A percentile compares a stretch with the other conserved stretches of the same genome.
These are phyloP conservation scores for Steromphala cineraria DNA, from an alignment of 2,888 invertebrate species.

Conservation along the genomic window DNA sequence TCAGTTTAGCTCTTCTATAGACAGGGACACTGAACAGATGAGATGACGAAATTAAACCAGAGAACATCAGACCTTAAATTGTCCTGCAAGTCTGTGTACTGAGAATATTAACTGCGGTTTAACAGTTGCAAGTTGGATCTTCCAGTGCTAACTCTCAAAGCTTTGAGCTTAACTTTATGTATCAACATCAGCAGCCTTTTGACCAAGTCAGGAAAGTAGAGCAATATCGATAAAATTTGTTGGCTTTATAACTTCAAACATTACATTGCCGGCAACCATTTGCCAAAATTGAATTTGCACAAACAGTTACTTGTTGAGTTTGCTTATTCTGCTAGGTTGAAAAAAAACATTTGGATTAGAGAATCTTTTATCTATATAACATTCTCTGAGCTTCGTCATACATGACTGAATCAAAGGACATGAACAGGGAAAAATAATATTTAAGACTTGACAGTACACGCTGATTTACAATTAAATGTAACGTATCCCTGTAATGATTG, in stretches of 20 bases:
- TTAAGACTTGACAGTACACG: no score
- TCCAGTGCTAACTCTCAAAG: background rate
- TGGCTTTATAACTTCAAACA: background rate
- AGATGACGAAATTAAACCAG: background rate
- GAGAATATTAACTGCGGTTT: background rate
- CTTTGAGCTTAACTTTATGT: background rate
- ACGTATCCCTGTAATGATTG: no score
- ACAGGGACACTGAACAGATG: background rate
- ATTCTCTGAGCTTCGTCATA: no score
- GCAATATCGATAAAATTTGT: background rate
- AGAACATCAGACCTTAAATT: background rate
- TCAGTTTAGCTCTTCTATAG: background rate
- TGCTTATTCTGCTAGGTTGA: no score
- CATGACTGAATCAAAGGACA: no score
- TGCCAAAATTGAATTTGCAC: constrained; percentile 1
- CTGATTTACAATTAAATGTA: no score
- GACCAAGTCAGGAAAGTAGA: background rate
- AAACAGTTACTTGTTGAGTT: background rate
- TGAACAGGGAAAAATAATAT: no score
- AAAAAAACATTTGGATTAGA: no score
- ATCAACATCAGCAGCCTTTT: background rate
- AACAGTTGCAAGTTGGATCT: background rate
- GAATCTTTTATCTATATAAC: no score
- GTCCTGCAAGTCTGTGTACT: background rate
- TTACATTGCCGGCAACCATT: background rate